Evolutionary conservation across 2,888 invertebrate genomes (phyloP).

Genomic region (Lochmaea crataegi): DNA sequence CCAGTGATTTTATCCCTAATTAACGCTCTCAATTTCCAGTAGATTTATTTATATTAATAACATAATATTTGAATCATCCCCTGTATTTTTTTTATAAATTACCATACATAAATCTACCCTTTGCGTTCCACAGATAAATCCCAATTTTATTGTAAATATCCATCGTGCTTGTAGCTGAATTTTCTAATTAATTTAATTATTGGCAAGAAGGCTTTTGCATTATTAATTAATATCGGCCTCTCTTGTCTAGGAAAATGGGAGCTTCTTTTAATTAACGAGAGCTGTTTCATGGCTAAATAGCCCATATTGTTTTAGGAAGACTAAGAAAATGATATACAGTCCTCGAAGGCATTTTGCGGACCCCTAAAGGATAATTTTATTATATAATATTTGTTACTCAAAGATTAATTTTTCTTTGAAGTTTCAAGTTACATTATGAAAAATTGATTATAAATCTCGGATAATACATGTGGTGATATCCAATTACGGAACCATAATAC

Average conservation of each 20-base stretch:
- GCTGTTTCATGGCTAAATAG: slow-evolving; percentile 25
- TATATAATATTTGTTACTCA: slow-evolving; percentile 9
- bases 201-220: slow-evolving; percentile 36
- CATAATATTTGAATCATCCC: too few species aligned
- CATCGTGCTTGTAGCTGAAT: slow-evolving; percentile 23
- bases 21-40: too few species aligned
- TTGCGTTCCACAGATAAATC: slow-evolving; percentile 13
- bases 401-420: not conserved
- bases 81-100: too few species aligned
- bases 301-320: slow-evolving; percentile 35
- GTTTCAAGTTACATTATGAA: too few species aligned
- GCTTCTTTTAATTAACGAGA: slow-evolving; percentile 42
- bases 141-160: slow-evolving; percentile 20
- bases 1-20: too few species aligned
- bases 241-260: slow-evolving; percentile 30
- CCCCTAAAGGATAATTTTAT: slow-evolving; percentile 6
- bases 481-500: too few species aligned
- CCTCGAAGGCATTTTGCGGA: slow-evolving; percentile 2
- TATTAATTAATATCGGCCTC: slow-evolving; percentile 42
- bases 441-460: too few species aligned
- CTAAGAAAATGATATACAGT: slow-evolving; percentile 24
- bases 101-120: slow-evolving; percentile 8
- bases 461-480: too few species aligned
- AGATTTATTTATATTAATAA: too few species aligned
- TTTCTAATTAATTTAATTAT: slow-evolving; percentile 42